Evolutionary conservation across 2,113 vertebrate species (phyloP).

Genomic region (Toxostoma redivivum): DNA sequence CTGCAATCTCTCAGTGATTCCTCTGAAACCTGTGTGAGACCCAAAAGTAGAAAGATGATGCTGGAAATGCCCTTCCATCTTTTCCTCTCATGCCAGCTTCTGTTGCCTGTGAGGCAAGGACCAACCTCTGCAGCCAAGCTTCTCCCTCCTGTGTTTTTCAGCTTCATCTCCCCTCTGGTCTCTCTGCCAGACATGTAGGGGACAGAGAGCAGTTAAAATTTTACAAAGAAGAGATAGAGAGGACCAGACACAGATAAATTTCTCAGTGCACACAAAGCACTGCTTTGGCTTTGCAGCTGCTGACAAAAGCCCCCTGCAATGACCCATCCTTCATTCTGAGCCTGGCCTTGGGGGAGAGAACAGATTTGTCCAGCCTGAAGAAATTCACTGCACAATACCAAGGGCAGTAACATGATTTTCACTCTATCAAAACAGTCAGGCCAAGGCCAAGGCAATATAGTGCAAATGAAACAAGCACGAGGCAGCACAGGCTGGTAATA

Average conservation of each 20-base stretch:
- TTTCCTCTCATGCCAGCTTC: background rate
- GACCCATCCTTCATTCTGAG: background rate
- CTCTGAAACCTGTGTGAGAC: background rate
- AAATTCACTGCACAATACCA: background rate
- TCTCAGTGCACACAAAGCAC: fast-evolving
- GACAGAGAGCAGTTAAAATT: background rate
- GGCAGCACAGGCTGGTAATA: background rate
- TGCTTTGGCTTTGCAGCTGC: background rate
- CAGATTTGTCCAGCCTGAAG: background rate
- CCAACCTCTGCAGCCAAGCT: background rate
- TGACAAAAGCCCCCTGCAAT: background rate
- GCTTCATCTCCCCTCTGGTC: background rate
- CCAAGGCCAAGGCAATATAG: background rate
- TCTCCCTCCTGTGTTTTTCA: background rate
- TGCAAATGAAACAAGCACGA: background rate
- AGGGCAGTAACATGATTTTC: background rate
- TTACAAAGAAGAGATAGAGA: background rate
- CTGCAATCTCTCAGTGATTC: background rate
- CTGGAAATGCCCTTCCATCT: background rate
- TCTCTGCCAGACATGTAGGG: background rate
- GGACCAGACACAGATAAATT: background rate
- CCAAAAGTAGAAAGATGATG: fast-evolving
- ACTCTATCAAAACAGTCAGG: background rate
- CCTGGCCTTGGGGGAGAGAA: background rate
- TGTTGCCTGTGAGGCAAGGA: fast-evolving